phyloP scores from a whole-genome alignment of 2,797 vertebrate genomes.

The Triplophysa bombifrons region DNA sequence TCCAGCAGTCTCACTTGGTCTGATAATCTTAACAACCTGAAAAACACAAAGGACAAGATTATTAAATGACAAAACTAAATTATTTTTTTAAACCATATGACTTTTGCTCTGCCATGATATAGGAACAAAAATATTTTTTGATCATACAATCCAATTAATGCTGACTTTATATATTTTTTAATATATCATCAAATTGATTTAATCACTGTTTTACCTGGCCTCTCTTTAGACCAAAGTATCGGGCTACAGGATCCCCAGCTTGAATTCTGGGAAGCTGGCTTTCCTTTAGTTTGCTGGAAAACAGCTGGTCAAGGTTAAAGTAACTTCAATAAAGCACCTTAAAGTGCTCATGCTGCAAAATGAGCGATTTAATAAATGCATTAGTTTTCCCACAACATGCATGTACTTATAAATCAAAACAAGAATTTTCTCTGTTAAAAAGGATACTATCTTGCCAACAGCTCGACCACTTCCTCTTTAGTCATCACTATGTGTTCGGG shows the following conservation, averaged over 20 bases:
- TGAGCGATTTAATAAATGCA: background rate
- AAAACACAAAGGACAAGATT: background rate
- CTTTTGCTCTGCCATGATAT: no score
- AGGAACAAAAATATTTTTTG: background rate
- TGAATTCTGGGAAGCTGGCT: constrained; percentile 97
- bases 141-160: background rate
- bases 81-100: no score
- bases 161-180: no score
- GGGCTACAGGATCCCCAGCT: constrained; percentile 93
- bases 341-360: background rate
- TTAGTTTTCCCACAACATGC: background rate
- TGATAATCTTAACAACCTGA: constrained; percentile 97
- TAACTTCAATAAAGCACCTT: background rate
- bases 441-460: constrained; percentile 98
- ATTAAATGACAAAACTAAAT: background rate
- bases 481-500: constrained; percentile 98
- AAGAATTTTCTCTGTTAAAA: constrained; percentile 24
- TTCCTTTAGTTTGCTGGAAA: constrained; percentile 90
- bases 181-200: no score
- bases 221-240: constrained; percentile 96
- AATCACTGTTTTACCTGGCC: constrained; percentile 82
- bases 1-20: constrained; percentile 94
- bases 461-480: constrained; percentile 93
- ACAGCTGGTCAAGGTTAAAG: constrained; percentile 13
- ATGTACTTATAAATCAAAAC: no score